Evolutionary conservation across 2,113 vertebrate genomes (phyloP).

Genomic region (Pseudorhombus dupliciocellatus): DNA sequence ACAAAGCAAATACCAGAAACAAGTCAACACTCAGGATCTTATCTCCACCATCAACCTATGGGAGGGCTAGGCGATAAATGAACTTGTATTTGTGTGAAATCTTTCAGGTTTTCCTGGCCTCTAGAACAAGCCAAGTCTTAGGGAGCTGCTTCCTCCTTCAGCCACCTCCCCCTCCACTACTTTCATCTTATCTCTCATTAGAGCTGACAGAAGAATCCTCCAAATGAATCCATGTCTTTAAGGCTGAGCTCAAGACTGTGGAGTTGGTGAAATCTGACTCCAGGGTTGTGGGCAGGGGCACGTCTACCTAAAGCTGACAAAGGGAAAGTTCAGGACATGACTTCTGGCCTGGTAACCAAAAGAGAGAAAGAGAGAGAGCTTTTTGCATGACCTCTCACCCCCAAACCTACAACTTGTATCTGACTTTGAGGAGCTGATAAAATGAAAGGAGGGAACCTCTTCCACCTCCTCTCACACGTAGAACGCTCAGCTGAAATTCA

Average conservation of each 20-base stretch:
- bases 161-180: slow-evolving; percentile 32
- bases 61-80: slow-evolving; percentile 4
- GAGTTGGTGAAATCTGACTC: slow-evolving; percentile 59
- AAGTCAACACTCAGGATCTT: background rate
- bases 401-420: slow-evolving; percentile 13
- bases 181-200: slow-evolving; percentile 65
- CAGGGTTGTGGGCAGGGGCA: slow-evolving; percentile 4
- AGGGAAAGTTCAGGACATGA: slow-evolving; percentile 56
- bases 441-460: slow-evolving; percentile 5
- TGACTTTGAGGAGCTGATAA: slow-evolving; percentile 3
- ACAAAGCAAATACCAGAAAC: background rate
- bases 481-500: slow-evolving; percentile 52
- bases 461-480: slow-evolving; percentile 14
- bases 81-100: background rate
- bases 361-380: slow-evolving; percentile 13
- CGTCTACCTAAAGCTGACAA: slow-evolving; percentile 43
- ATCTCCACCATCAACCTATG: background rate
- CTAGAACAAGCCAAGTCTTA: slow-evolving; percentile 28
- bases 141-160: slow-evolving; percentile 33
- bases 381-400: slow-evolving; percentile 22
- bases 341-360: slow-evolving; percentile 41
- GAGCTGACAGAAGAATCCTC: slow-evolving; percentile 28
- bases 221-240: slow-evolving; percentile 30
- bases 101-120: slow-evolving; percentile 1
- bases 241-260: slow-evolving; percentile 29